Conservation (phyloP, 2,888 invertebrate species). For the Oscheius myriophilus region DNA sequence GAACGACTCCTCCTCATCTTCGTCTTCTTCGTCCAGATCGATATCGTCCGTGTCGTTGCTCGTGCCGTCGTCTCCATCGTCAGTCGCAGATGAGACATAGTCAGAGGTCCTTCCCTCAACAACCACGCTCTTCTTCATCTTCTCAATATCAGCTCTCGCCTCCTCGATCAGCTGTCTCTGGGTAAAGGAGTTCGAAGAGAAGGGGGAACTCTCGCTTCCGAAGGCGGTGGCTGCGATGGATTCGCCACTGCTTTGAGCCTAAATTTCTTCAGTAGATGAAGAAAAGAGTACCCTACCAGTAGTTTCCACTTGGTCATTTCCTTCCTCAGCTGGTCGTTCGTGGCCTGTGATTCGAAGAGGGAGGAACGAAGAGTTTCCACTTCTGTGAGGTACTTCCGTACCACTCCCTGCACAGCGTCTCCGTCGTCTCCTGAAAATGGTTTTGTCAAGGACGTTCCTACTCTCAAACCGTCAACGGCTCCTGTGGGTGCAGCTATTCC, state of each 20-base stretch:
- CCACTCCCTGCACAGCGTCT: slow-evolving; percentile 39
- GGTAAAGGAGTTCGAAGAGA: slow-evolving; percentile 28
- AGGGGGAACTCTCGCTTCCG: slow-evolving; percentile 27
- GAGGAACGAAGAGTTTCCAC: slow-evolving; percentile 76
- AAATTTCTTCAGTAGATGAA: background rate
- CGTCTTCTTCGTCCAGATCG: slow-evolving; percentile 35
- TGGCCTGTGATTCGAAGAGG: slow-evolving; percentile 85
- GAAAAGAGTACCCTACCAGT: slow-evolving; percentile 2
- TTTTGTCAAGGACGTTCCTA: background rate
- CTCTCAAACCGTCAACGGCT: slow-evolving; percentile 72
- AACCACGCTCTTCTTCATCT: slow-evolving; percentile 38
- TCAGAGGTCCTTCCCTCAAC: slow-evolving; percentile 39
- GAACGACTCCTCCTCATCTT: slow-evolving; percentile 72
- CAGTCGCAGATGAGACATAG: slow-evolving; percentile 43
- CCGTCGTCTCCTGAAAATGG: slow-evolving; percentile 24
- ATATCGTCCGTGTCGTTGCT: slow-evolving; percentile 48
- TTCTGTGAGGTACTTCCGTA: slow-evolving; percentile 45
- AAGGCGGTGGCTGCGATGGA: slow-evolving; percentile 26
- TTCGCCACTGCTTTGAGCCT: slow-evolving; percentile 21
- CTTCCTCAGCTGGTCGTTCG: slow-evolving; percentile 79
- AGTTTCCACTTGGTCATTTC: slow-evolving; percentile 66
- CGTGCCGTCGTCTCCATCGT: slow-evolving; percentile 62
- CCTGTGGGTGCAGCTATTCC: slow-evolving; percentile 28
- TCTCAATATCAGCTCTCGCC: slow-evolving; percentile 56
- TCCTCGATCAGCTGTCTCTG: slow-evolving; percentile 47